phyloP scores from a whole-genome alignment of 2,888 invertebrate genomes.

The Leucoma salicis region DNA sequence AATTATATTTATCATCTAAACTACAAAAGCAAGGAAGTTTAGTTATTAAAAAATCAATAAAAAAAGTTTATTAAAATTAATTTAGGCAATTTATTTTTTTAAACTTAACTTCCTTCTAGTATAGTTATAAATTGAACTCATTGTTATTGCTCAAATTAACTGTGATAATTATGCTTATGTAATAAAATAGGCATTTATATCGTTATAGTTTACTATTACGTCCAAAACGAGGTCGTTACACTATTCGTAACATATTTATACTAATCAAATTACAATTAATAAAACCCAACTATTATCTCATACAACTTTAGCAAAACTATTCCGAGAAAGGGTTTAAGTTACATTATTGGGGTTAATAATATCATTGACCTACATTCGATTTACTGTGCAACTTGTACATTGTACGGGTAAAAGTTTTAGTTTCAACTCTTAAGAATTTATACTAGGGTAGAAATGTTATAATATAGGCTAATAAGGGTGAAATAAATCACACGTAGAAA shows the following conservation, averaged over 20 bases:
- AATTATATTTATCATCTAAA: background rate
- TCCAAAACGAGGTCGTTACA: constrained; percentile 22
- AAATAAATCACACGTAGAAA: background rate
- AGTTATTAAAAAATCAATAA: background rate
- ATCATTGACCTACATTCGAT: background rate
- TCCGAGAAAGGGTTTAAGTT: too few species aligned
- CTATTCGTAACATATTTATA: constrained; percentile 11
- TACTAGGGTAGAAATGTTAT: background rate
- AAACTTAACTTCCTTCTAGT: background rate
- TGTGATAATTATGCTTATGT: background rate
- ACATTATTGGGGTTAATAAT: background rate
- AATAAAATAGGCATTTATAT: background rate
- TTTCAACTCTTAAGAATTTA: background rate
- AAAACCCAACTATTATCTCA: too few species aligned
- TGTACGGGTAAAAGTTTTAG: background rate
- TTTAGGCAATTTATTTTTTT: background rate
- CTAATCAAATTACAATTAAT: constrained; percentile 14
- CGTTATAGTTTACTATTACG: background rate
- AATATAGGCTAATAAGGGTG: too few species aligned
- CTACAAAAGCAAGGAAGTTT: background rate
- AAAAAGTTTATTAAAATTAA: background rate
- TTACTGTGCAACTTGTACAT: background rate
- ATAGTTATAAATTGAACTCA: background rate
- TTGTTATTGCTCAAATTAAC: background rate
- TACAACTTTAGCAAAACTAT: too few species aligned